Evolutionary conservation across 2,888 invertebrate genomes (phyloP).

Genomic region (Myathropa florea): DNA sequence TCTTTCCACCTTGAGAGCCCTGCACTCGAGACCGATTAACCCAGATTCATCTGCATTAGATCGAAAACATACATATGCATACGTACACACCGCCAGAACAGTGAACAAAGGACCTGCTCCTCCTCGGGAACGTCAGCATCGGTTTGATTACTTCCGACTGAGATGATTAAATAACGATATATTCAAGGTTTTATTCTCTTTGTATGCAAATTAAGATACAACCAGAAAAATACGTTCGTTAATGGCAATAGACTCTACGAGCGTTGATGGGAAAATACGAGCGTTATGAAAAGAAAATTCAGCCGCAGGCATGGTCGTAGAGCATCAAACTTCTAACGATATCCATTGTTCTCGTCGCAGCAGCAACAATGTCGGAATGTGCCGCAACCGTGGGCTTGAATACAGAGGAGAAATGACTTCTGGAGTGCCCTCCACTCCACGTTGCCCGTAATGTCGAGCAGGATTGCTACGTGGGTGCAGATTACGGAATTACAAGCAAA

Average conservation of each 20-base stretch:
- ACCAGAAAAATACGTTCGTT: constrained; percentile 26
- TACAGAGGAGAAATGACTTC: background rate
- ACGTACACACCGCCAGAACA: background rate
- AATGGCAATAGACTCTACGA: constrained; percentile 6
- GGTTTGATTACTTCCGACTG: constrained; percentile 16
- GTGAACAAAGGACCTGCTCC: constrained; percentile 5
- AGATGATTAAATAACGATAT: constrained; percentile 43
- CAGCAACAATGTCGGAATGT: constrained; percentile 31
- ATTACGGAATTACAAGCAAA: constrained; percentile 50
- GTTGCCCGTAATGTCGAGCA: background rate
- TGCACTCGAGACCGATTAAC: constrained; percentile 19
- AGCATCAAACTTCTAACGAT: constrained; percentile 45
- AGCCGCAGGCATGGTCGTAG: background rate
- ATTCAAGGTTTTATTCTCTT: constrained; percentile 18
- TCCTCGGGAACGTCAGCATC: constrained; percentile 1
- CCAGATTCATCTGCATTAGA: constrained; percentile 10
- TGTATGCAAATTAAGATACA: constrained; percentile 45
- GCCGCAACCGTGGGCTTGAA: background rate
- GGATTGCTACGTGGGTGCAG: constrained; percentile 40
- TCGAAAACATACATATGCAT: background rate
- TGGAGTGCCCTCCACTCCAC: background rate
- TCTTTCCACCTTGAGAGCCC: background rate
- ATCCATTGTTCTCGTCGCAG: constrained; percentile 43
- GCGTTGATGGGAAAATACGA: constrained; percentile 27
- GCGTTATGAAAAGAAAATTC: constrained; percentile 34